Percentiles rank a stretch among this genome's conserved stretches.
Conservation (phyloP, 2,888 invertebrate genomes). For the Volucella inflata region DNA sequence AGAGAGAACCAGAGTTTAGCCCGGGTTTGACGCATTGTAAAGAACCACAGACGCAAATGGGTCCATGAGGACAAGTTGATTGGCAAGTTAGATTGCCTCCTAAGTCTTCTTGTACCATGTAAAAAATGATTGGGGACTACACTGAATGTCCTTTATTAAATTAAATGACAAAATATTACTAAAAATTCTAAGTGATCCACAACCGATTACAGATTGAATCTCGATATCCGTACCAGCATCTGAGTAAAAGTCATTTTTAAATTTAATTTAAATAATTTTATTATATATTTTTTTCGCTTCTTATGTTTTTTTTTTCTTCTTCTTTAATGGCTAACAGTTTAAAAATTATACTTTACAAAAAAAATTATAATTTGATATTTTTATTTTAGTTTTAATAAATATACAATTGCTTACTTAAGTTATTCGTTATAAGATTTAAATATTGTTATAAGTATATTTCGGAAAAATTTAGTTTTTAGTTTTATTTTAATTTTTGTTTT, state of each 20-base stretch:
- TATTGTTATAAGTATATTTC: conserved; percentile 30
- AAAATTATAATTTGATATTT: conserved; percentile 39
- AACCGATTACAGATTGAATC: conserved; percentile 13
- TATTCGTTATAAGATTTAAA: conserved; percentile 15
- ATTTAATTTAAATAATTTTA: conserved; percentile 69
- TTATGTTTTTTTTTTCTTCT: conserved; percentile 21
- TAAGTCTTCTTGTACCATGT: too few species aligned
- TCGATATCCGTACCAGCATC: background rate
- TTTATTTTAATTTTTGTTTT: conserved; percentile 44
- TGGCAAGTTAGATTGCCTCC: too few species aligned
- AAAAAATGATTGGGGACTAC: too few species aligned
- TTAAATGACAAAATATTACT: too few species aligned
- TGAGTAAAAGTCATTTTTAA: conserved; percentile 45
- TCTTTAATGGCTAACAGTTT: conserved; percentile 68
- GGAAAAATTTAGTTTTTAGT: conserved; percentile 46
- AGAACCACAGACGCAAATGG: too few species aligned
- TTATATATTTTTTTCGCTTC: conserved; percentile 14
- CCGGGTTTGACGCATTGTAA: too few species aligned
- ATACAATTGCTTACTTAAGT: conserved; percentile 50
- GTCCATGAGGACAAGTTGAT: too few species aligned
- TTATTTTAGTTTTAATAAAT: conserved; percentile 65
- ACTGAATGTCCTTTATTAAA: too few species aligned
- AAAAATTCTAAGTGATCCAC: background rate
- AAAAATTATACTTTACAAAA: conserved; percentile 67
- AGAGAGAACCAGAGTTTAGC: too few species aligned